Evolutionary conservation across 1,140 invertebrate species (phyloP).

Genomic region (Cotesia glomerata): DNA sequence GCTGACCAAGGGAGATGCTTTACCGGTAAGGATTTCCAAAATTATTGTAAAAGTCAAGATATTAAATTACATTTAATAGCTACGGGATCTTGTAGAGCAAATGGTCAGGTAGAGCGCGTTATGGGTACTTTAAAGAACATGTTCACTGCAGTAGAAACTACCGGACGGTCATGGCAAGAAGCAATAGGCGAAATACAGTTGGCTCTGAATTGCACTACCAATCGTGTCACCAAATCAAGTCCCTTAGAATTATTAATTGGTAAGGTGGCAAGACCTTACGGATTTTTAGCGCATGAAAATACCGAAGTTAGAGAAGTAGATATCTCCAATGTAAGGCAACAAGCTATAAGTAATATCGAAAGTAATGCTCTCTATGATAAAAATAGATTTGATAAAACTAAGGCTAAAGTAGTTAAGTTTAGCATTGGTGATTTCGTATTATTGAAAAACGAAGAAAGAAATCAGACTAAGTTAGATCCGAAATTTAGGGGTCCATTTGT

Average conservation of each 20-base stretch:
- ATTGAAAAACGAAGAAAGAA: too few species aligned
- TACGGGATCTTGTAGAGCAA: conserved; percentile 21
- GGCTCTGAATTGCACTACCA: conserved; percentile 3
- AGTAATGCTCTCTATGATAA: too few species aligned
- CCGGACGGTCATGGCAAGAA: conserved; percentile 4
- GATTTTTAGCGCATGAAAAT: background rate
- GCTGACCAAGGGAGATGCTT: conserved; percentile 49
- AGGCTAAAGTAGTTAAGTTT: too few species aligned
- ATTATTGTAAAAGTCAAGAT: conserved; percentile 41
- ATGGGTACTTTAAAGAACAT: conserved; percentile 45
- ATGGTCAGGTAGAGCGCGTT: conserved; percentile 43
- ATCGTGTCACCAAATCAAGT: conserved; percentile 14
- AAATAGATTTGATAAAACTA: too few species aligned
- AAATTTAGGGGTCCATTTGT: too few species aligned
- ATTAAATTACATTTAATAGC: conserved; percentile 25
- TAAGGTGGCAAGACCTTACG: background rate
- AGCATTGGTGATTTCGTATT: too few species aligned
- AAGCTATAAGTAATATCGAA: too few species aligned
- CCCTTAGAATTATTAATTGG: conserved; percentile 17
- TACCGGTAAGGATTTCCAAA: conserved; percentile 40
- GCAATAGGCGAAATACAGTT: conserved; percentile 7
- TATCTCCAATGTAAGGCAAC: background rate
- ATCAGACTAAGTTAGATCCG: too few species aligned
- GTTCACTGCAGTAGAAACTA: conserved; percentile 43
- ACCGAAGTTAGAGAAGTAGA: background rate